Evolutionary conservation across 1,140 invertebrate species (phyloP).

Genomic region (Drosophila carrolli): DNA sequence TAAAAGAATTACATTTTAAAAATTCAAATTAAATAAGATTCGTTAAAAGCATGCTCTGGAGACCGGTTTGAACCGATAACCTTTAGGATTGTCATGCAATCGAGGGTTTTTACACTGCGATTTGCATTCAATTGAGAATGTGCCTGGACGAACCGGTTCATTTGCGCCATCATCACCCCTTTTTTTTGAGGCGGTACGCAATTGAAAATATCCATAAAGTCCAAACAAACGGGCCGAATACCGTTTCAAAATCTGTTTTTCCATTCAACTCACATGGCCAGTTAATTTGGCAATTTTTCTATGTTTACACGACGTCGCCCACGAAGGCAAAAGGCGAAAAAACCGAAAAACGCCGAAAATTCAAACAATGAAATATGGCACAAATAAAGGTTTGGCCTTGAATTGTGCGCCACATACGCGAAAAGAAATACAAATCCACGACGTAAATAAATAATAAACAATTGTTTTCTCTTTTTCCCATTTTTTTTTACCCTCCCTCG

Average conservation of each 20-base stretch:
- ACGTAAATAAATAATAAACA: conserved; percentile 65
- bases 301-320: conserved; percentile 54
- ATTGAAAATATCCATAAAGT: conserved; percentile 25
- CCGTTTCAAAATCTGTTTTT: conserved; percentile 53
- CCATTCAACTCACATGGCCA: conserved; percentile 35
- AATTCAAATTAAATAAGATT: not conserved
- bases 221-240: conserved; percentile 1
- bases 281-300: conserved; percentile 63
- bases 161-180: not conserved
- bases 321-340: conserved; percentile 11
- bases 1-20: not conserved
- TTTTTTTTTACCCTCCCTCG: not conserved
- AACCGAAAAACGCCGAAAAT: conserved; percentile 9
- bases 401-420: conserved; percentile 58
- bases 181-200: conserved; percentile 24
- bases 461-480: conserved; percentile 64
- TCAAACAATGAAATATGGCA: conserved; percentile 49
- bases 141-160: not conserved
- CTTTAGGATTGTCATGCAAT: conserved; percentile 11
- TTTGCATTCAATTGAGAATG: conserved; percentile 14
- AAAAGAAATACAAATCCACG: conserved; percentile 32
- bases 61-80: conserved; percentile 12
- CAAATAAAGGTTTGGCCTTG: conserved; percentile 76
- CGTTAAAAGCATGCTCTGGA: not conserved
- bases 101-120: not conserved